phyloP scores from a whole-genome alignment of 35 echinoderm and acorn worm species.

The Apostichopus californicus region DNA sequence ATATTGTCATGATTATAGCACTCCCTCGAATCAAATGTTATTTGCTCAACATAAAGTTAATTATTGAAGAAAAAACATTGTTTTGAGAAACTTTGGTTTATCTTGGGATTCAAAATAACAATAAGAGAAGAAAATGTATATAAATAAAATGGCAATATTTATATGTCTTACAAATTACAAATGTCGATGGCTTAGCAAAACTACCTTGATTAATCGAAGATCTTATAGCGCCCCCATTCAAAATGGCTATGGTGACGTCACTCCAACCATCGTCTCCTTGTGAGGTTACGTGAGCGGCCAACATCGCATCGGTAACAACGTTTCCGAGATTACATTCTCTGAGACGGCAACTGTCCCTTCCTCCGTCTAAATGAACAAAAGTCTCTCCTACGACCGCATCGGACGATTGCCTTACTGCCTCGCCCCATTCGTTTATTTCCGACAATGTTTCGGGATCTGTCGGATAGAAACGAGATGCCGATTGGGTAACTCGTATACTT shows the following conservation, averaged over 20 bases:
- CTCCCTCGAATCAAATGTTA: too few relatives aligned
- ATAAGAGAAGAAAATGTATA: too few relatives aligned
- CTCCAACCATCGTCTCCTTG: conserved; percentile 75
- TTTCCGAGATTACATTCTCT: conserved; percentile 68
- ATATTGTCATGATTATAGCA: too few relatives aligned
- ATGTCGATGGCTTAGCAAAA: too few relatives aligned
- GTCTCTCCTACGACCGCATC: conserved; percentile 35
- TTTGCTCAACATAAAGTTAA: too few relatives aligned
- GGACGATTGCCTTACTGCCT: not conserved
- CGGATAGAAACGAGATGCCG: not conserved
- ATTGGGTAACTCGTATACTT: too few relatives aligned
- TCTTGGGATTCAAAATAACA: too few relatives aligned
- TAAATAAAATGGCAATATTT: too few relatives aligned
- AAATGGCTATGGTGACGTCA: conserved; percentile 82
- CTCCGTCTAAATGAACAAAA: conserved; percentile 49
- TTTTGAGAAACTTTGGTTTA: too few relatives aligned
- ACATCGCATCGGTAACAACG: conserved; percentile 66
- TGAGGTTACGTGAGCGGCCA: conserved; percentile 48
- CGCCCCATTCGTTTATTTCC: conserved; percentile 50
- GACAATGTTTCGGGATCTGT: conserved; percentile 32
- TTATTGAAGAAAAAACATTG: too few relatives aligned
- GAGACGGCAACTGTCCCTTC: conserved; percentile 30
- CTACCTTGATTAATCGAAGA: conserved; percentile 63
- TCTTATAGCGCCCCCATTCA: conserved; percentile 83
- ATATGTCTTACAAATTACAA: too few relatives aligned